These are phyloP conservation scores for Pteromalus puparum DNA, from an alignment of 1,140 invertebrate genomes.

Conservation along the genomic window DNA sequence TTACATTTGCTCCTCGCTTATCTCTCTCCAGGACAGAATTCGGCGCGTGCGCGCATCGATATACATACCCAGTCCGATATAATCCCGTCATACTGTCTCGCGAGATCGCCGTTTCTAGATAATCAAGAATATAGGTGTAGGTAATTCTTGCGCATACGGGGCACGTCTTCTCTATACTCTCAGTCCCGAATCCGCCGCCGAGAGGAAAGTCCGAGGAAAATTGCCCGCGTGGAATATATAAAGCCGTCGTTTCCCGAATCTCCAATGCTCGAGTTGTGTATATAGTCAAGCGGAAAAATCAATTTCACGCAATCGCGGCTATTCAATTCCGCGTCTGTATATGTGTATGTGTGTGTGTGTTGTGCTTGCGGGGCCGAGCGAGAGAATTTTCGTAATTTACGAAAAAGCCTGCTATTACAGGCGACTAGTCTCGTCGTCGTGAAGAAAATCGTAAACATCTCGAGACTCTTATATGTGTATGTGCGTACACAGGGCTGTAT, in stretches of 20 bases:
- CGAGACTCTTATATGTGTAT: not conserved
- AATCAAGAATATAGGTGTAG: not conserved
- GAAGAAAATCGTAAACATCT: conserved; percentile 10
- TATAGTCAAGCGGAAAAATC: not conserved
- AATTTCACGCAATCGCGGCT: not conserved
- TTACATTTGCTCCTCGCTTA: no score
- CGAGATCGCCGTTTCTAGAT: not conserved
- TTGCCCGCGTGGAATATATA: not conserved
- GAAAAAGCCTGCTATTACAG: not conserved
- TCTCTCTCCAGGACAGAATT: no score
- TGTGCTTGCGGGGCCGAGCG: not conserved
- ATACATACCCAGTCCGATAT: no score
- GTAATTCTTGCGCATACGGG: not conserved
- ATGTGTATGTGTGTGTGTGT: no score
- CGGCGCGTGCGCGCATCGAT: no score
- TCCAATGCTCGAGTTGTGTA: no score
- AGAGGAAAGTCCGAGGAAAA: not conserved
- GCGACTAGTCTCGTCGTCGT: not conserved
- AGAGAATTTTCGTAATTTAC: conserved; percentile 1
- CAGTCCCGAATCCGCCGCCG: no score
- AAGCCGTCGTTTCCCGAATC: not conserved
- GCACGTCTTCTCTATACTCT: no score
- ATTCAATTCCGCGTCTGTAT: not conserved
- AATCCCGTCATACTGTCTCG: no score
- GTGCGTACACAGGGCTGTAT: not conserved